Evolutionary conservation across 2,888 invertebrate species (phyloP), one percentile per base, ranked within the genome.

Genomic region (Drepanosiphum platanoidis): DNA sequence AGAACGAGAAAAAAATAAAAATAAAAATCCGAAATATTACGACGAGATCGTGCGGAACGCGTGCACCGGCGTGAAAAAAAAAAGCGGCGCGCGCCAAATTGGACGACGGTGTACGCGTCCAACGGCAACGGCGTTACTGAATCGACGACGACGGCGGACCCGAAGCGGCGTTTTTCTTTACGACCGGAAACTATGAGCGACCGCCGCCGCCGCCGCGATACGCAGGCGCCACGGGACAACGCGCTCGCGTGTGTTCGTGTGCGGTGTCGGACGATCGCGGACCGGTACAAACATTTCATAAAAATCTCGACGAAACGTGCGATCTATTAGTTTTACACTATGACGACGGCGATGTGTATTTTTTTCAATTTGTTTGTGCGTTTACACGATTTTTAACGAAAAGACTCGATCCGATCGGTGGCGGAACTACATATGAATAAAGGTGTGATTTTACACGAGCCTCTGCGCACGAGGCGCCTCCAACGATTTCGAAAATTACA

Each of bases 81-180:
- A 61, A 34, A 13, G 15, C 75, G 52, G 32, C 13, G 3, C 30
- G 34, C n/a, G 11, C 27, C 64, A n/a, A 70, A 27, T n/a, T n/a
- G n/a, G 27, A 58, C 5, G 68, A 70, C 80, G 52, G 68, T n/a
- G n/a, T 52, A 52, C 61, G 34, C 82, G 82, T 72, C 74, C 83
- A 27, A 52, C 74, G 83, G 61, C 83, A 64, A 64, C 83, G 83
- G 74, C 74, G 74, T 83, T 83, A 83, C 83, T 83, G 83, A 79
- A 42, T 32, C 32, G 61, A 52, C 42, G 61, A 32, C 34, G n/a
- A n/a, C n/a, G n/a, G n/a, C n/a, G n/a, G n/a, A n/a, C n/a, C n/a
- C n/a, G 58, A 27, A 27, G 30, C 71, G 80, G 72, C 68, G 80
- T 52, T 80, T 80, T 80, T 27, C 71, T 64, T 74, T 42, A 71